Evolutionary conservation across 2,113 vertebrate genomes (phyloP), one percentile per base, ranked within the genome.

Genomic region (Chionodraco myersi): DNA sequence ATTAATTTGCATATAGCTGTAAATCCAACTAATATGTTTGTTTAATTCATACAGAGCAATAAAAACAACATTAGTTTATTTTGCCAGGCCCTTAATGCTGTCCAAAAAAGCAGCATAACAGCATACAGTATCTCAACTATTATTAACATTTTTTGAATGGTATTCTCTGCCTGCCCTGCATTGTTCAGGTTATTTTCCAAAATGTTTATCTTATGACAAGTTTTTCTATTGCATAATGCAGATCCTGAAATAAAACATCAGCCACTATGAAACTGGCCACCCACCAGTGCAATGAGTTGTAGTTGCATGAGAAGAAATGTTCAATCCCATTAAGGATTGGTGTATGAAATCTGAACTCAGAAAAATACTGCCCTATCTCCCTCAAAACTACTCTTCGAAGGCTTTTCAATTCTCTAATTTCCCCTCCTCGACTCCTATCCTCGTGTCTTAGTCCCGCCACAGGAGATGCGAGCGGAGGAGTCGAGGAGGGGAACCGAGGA

Each of bases 281-380:
- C 26, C 8, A 45, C 59, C 23, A 63, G 23, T 52, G 48, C 14
- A 16, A 61, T 23, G 23, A 53, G 56, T 23, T 23, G 21, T 7
- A 64, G 64, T 65, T 75, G 48, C 77, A 59, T n/a, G 30, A 74
- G 54, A 70, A 41, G 53, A 2, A 9, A 0, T 26, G 47, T 74
- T 52, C 72, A 72, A 78, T 72, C 61, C 62, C 73, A 66, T 51
- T 69, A n/a, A 75, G 57, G 16, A 51, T 45, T 54, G 2, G 6
- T 49, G 51, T 52, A 53, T 75, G 68, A 83, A 84, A 72, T 75
- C 67, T 60, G 18, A 67, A 74, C 44, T 80, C 75, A 57, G 80
- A 70, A 90, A 75, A 79, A 41, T 60, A 21, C 26, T 51, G 67
- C 81, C 68, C 53, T 74, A 48, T 36, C 34, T 11, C 6, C 16